Evolutionary conservation across 2,113 vertebrate species (phyloP), one percentile per base, ranked within the genome.

Genomic region (Pteropus alecto): DNA sequence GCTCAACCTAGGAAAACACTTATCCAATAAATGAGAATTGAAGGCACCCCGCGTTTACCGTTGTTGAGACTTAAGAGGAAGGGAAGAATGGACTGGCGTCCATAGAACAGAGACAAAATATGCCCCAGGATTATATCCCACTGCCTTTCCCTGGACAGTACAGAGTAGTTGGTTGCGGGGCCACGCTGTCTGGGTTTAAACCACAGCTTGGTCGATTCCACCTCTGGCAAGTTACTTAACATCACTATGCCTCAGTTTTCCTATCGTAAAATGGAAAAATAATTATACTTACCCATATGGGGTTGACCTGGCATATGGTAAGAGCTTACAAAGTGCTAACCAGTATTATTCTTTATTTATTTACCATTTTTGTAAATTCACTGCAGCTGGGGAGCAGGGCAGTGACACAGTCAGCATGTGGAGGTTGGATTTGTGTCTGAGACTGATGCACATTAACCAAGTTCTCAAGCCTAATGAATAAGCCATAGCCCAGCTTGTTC

Each of bases 371-470:
- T 61, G 68, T 71, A 28, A 90, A 51, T 85, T 85, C 86, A 61
- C 51, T 7, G 5, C 6, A 1, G 54, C 43, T 6, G 30, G 28
- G 33, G 15, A 12, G 65, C 61, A 8, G 35, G 54, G 46, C 43
- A 35, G 28, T 35, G 58, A 14, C 14, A 22, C 1, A 13, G 58
- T 26, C 22, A 54, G 30, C 9, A 12, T 1, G 3, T 28, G 30
- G 56, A 43, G 38, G 5, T 0, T 3, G 12, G 26, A 3, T 4
- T 43, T 63, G 41, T 33, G 2, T 28, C 24, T 38, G 48, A 48
- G 19, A 33, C 2, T 2, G 13, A 6, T 2, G 15, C 30, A 11
- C 1, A 0, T 12, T 41, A 21, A 43, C 43, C 16, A 15, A 24
- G 43, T 48, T 90, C 78, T 28, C 35, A 65, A 33, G 7, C 43